Evolutionary conservation across 2,113 vertebrate genomes (phyloP).

Genomic region (human): DNA sequence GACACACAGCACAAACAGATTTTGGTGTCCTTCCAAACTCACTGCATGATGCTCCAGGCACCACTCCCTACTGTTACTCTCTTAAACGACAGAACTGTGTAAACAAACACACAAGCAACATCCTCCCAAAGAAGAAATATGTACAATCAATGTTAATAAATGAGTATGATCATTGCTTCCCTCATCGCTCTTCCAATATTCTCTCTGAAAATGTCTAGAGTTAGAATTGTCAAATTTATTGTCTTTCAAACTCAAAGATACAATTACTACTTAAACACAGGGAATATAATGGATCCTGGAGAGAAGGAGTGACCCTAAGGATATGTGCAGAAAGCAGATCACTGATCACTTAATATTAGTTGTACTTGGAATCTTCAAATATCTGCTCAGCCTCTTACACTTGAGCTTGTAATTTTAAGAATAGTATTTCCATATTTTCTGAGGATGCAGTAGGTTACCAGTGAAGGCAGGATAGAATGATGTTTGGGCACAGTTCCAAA

Average conservation of each 20-base stretch:
- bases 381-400: not conserved
- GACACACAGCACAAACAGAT: not conserved
- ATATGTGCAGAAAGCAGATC: fast-evolving
- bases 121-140: not conserved
- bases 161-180: not conserved
- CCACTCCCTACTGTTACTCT: not conserved
- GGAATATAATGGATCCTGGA: not conserved
- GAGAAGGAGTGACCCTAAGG: not conserved
- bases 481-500: not conserved
- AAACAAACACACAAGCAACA: not conserved
- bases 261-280: not conserved
- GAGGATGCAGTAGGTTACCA: not conserved
- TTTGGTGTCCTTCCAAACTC: conserved; percentile 1
- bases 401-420: not conserved
- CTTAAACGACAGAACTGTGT: not conserved
- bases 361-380: not conserved
- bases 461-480: not conserved
- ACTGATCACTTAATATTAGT: not conserved
- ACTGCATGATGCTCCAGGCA: not conserved
- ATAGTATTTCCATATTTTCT: not conserved
- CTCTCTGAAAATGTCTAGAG: not conserved
- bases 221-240: not conserved
- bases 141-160: not conserved
- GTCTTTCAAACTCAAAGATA: not conserved
- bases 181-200: not conserved